Evolutionary conservation across 2,888 invertebrate species (phyloP), one percentile per base, ranked within the genome.

Genomic region (Phorcus lineatus): DNA sequence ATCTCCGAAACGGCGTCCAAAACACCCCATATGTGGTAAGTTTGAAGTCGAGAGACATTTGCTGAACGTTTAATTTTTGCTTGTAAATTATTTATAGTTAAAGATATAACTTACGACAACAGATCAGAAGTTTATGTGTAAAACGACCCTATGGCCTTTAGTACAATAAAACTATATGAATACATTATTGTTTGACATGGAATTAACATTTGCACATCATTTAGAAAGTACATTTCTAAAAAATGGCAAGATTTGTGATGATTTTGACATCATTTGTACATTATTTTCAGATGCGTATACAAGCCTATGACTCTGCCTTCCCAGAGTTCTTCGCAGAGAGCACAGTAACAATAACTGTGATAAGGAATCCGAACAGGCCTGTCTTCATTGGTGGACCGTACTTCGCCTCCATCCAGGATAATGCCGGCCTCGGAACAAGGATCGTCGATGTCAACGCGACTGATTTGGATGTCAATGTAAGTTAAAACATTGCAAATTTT

Each of bases 321-420:
- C 92, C 91, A 2, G 57, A 80, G 16, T 83, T 88, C 67, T 81
- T 79, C 47, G 84, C 88, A 1, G 84, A 86, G 36, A 81, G 84
- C 17, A 79, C 82, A 1, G 81, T 91, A 40, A 82, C 70, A 0
- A 88, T 92, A 17, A 85, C 80, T 11, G 88, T 92, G 36, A 66
- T 74, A 0, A 87, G 92, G 40, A 92, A 92, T 79, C 83, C 86
- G 31, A 87, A 89, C 66, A 28, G 74, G 6, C 92, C 92, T 11
- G 36, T 74, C 6, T 89, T 91, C 67, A 55, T 67, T 13, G 80
- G 53, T 7, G 77, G 78, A 3, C 24, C 78, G 0, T 79, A 80
- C 66, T 17, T n/a, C 11, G 82, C 81, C 2, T 57, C 24, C 11
- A 79, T 85, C 36, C 75, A 57, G 40, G 40, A 17, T 9, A 57